phyloP scores from a whole-genome alignment of 1,140 invertebrate species.

The Drosophila lacertosa region DNA sequence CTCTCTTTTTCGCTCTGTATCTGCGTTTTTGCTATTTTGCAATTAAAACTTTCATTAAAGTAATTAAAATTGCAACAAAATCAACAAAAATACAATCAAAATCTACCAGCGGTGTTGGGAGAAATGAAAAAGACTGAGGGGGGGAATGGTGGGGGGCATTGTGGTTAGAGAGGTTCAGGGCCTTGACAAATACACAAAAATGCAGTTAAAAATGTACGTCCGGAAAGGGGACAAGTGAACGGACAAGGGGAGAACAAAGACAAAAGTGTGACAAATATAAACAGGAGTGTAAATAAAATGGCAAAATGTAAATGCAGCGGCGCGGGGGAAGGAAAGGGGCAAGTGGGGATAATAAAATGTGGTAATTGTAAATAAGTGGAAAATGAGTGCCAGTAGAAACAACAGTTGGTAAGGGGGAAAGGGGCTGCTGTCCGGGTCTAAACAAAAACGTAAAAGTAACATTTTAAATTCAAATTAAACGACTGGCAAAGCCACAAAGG shows the following conservation, averaged over 20 bases:
- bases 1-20: conserved; percentile 12
- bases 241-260: conserved; percentile 49
- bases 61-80: conserved; percentile 83
- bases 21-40: conserved; percentile 75
- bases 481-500: conserved; percentile 79
- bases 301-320: conserved; percentile 50
- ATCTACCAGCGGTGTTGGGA: conserved; percentile 42
- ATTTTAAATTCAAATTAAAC: conserved; percentile 83
- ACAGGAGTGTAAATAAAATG: conserved; percentile 80
- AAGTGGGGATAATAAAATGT: conserved; percentile 72
- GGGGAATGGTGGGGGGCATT: neutral
- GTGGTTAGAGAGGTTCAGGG: conserved; percentile 48
- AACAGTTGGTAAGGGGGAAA: neutral
- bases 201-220: conserved; percentile 71
- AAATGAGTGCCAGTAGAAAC: conserved; percentile 61
- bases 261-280: conserved; percentile 81
- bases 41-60: conserved; percentile 83
- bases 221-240: neutral
- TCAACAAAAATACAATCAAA: conserved; percentile 82
- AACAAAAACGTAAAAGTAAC: conserved; percentile 73
- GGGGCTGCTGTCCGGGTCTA: conserved; percentile 16
- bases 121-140: neutral
- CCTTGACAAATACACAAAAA: conserved; percentile 77
- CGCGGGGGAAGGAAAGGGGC: neutral
- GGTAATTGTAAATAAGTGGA: conserved; percentile 83